A percentile compares a stretch with the other conserved stretches of the same genome.
phyloP scores from a whole-genome alignment of 1,140 invertebrate genomes.

The Drosophila bipectinata region DNA sequence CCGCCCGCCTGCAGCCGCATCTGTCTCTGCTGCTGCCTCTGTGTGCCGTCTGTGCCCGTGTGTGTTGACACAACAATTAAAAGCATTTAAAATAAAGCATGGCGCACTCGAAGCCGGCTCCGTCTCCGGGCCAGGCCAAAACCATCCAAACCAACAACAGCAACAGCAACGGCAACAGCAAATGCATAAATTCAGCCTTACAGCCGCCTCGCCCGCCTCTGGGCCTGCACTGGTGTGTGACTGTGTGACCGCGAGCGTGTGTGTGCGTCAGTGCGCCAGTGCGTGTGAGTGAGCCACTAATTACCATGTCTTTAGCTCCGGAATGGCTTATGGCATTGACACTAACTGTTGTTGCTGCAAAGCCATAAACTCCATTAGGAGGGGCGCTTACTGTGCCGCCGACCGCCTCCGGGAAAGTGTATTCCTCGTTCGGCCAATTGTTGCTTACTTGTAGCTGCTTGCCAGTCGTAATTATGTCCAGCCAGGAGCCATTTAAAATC shows the following conservation, averaged over 20 bases:
- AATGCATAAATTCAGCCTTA: conserved; percentile 74
- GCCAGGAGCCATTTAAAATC: conserved; percentile 33
- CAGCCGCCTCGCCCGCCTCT: conserved; percentile 9
- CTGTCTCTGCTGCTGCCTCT: conserved; percentile 13
- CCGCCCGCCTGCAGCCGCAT: conserved; percentile 56
- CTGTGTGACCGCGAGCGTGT: conserved; percentile 18
- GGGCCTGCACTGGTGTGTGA: neutral
- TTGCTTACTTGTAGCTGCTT: conserved; percentile 38
- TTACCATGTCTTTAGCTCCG: conserved; percentile 78
- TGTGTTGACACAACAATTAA: conserved; percentile 81
- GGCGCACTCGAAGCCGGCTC: conserved; percentile 54
- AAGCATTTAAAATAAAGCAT: conserved; percentile 82
- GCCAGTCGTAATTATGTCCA: conserved; percentile 64
- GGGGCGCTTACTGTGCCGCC: neutral
- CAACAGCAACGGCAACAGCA: conserved; percentile 40
- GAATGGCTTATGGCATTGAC: conserved; percentile 61
- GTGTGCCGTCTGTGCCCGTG: conserved; percentile 13
- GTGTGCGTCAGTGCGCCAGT: conserved; percentile 13
- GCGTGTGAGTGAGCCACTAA: conserved; percentile 63
- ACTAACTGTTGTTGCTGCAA: conserved; percentile 46
- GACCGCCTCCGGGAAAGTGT: conserved; percentile 22
- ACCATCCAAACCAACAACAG: conserved; percentile 28
- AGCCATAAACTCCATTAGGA: conserved; percentile 36
- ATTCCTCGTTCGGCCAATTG: conserved; percentile 14
- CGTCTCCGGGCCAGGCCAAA: conserved; percentile 32